These are phyloP conservation scores for Halcyon badia DNA, from an alignment of 2,797 vertebrate species.

Conservation along the genomic window DNA sequence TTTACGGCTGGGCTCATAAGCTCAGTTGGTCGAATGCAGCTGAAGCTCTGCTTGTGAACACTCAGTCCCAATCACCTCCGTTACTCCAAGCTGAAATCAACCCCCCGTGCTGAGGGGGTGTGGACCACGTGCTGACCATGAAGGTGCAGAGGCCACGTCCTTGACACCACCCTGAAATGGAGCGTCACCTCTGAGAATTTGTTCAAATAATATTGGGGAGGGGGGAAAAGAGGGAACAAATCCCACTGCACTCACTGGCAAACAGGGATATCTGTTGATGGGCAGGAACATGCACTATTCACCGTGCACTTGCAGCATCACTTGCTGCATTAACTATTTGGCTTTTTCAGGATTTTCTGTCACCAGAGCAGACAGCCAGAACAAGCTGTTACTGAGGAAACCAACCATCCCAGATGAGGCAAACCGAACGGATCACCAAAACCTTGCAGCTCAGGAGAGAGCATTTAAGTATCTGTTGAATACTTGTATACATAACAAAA, in stretches of 20 bases:
- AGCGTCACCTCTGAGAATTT: neutral
- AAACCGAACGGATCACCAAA: neutral
- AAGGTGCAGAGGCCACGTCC: neutral
- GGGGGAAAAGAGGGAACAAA: accelerated
- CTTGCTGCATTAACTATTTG: neutral
- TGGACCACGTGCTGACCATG: neutral
- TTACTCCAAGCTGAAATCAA: neutral
- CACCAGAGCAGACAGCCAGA: neutral
- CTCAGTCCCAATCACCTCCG: neutral
- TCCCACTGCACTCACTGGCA: neutral
- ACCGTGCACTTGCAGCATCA: neutral
- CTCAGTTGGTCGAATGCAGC: neutral
- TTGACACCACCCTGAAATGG: neutral
- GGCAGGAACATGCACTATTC: neutral
- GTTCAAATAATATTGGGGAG: neutral
- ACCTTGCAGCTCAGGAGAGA: neutral
- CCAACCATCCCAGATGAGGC: neutral
- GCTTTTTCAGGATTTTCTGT: neutral
- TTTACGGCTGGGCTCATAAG: neutral
- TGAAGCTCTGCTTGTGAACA: accelerated
- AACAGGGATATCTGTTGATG: neutral
- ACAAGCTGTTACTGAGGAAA: neutral
- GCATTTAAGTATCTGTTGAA: neutral
- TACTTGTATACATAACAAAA: neutral
- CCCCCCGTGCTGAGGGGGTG: accelerated